A percentile compares a stretch with the other conserved stretches of the same genome.
Evolutionary conservation across 2,113 vertebrate species (phyloP).

Genomic region (Ophiodon elongatus): DNA sequence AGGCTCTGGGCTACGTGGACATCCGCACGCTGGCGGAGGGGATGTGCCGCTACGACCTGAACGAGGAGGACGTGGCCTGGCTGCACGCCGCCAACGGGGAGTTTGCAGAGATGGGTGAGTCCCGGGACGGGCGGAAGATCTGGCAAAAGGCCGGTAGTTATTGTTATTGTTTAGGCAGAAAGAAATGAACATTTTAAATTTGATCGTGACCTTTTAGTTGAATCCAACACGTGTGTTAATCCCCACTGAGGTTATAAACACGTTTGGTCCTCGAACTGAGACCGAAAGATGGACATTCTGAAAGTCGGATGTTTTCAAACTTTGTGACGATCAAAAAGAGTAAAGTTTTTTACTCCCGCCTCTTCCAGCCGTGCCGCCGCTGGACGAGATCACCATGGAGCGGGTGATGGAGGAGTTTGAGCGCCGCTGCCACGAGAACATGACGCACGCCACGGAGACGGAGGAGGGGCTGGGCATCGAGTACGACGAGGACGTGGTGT

Average conservation of each 20-base stretch:
- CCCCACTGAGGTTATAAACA: no score
- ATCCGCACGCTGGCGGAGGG: conserved; percentile 91
- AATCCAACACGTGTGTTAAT: no score
- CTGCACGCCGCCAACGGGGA: conserved; percentile 91
- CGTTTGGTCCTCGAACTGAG: no score
- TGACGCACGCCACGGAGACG: conserved; percentile 94
- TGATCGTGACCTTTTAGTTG: no score
- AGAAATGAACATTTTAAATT: no score
- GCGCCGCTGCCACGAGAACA: conserved; percentile 91
- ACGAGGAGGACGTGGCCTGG: conserved; percentile 92
- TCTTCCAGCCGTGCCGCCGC: conserved; percentile 80
- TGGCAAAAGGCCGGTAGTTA: not conserved
- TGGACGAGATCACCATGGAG: conserved; percentile 95
- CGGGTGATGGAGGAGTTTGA: conserved; percentile 94
- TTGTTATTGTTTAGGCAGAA: no score
- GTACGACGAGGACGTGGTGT: conserved; percentile 98
- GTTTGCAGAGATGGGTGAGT: conserved; percentile 94
- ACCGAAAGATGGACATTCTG: no score
- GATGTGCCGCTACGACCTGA: conserved; percentile 94
- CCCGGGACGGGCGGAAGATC: not conserved
- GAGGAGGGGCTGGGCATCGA: conserved; percentile 98
- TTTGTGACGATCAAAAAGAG: not conserved
- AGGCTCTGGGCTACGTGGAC: conserved; percentile 92
- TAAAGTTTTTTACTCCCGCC: not conserved
- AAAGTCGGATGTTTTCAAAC: no score